Conservation (phyloP, 2,113 vertebrate species). For the Actenoides lindsayi region DNA sequence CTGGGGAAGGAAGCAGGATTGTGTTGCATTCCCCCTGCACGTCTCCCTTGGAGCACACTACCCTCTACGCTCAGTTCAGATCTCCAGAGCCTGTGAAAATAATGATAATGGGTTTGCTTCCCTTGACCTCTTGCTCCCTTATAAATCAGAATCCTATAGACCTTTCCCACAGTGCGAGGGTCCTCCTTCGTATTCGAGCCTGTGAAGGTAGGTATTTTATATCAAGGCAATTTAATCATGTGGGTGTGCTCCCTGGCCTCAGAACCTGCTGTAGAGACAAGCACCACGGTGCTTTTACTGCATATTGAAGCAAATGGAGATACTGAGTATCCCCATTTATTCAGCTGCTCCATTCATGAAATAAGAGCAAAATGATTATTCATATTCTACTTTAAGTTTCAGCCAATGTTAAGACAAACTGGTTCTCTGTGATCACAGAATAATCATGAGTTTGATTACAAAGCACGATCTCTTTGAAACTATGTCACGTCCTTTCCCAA, state of each 20-base stretch:
- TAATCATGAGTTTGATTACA: neutral
- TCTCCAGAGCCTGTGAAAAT: slow-evolving; percentile 64
- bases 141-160: slow-evolving; percentile 71
- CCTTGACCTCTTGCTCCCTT: slow-evolving; percentile 61
- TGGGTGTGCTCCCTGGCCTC: neutral
- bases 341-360: neutral
- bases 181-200: neutral
- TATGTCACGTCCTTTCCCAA: neutral
- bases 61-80: slow-evolving; percentile 54
- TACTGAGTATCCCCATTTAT: neutral
- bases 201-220: slow-evolving; percentile 22
- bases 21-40: neutral
- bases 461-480: neutral
- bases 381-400: neutral
- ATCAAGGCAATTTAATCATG: neutral
- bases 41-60: slow-evolving; percentile 57
- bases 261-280: neutral
- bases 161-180: slow-evolving; percentile 38
- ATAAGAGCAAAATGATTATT: neutral
- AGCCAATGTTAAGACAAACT: neutral
- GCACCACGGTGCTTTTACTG: accelerated
- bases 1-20: neutral
- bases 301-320: too few species aligned
- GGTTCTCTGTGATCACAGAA: neutral
- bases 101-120: slow-evolving; percentile 66